Evolutionary conservation across 1,140 invertebrate genomes (phyloP).

Genomic region (Bombus sylvicola): DNA sequence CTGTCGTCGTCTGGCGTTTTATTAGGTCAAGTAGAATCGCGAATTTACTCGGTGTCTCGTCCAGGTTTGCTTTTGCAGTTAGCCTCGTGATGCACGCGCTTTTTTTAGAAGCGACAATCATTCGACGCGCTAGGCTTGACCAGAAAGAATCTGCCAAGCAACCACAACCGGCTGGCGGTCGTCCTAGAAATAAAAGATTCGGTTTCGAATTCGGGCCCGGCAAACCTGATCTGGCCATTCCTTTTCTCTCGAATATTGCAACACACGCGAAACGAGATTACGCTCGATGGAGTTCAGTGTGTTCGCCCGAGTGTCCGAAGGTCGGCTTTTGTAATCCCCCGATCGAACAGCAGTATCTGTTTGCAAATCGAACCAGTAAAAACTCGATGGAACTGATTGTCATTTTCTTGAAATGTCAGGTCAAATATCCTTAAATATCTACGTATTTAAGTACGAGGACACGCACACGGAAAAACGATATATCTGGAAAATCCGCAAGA

Average conservation of each 20-base stretch:
- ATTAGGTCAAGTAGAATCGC: neutral
- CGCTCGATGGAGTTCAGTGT: neutral
- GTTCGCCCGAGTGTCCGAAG: neutral
- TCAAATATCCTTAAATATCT: neutral
- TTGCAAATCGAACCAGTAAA: neutral
- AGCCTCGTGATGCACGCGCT: neutral
- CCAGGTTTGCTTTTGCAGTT: neutral
- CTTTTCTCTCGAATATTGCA: neutral
- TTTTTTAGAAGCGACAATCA: slow-evolving; percentile 20
- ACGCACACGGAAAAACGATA: neutral
- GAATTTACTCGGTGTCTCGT: neutral
- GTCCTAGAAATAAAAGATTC: slow-evolving; percentile 29
- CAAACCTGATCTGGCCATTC: neutral
- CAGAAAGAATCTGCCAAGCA: slow-evolving; percentile 4
- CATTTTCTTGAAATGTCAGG: neutral
- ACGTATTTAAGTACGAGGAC: neutral
- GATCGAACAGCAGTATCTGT: neutral
- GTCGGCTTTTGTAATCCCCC: neutral
- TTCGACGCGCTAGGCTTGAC: neutral
- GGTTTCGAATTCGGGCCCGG: neutral
- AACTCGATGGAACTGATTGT: neutral
- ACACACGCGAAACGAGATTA: neutral
- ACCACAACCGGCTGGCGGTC: neutral
- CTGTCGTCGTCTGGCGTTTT: neutral
- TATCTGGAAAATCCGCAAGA: neutral